These are phyloP conservation scores for Ptyas mucosa DNA, from an alignment of 2,113 vertebrate genomes.

Conservation along the genomic window DNA sequence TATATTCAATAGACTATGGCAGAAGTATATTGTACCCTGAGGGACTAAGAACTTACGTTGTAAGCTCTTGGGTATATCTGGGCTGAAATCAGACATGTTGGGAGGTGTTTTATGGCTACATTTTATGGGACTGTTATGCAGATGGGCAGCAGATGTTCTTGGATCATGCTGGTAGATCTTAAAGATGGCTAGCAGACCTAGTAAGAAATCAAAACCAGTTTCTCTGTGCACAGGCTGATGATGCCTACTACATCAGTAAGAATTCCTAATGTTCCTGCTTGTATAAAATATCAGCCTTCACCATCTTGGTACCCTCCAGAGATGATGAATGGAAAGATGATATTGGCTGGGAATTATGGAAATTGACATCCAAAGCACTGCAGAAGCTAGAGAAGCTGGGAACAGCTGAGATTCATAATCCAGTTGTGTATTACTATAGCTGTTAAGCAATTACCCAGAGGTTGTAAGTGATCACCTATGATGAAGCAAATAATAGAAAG, in stretches of 20 bases:
- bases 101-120: constrained; percentile 46
- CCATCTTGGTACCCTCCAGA: neutral
- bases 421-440: neutral
- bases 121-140: constrained; percentile 42
- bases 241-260: neutral
- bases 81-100: constrained; percentile 14
- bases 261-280: neutral
- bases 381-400: neutral
- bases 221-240: neutral
- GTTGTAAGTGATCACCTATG: neutral
- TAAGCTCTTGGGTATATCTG: neutral
- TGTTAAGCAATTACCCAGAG: neutral
- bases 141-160: constrained; percentile 64
- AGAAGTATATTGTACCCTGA: neutral
- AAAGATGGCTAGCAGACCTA: constrained; percentile 9
- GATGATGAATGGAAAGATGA: neutral
- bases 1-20: neutral
- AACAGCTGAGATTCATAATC: neutral
- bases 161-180: constrained; percentile 11
- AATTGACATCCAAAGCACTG: neutral
- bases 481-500: neutral
- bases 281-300: neutral
- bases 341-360: neutral
- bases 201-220: constrained; percentile 3
- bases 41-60: neutral